Evolutionary conservation across 2,113 vertebrate genomes (phyloP), one percentile per base, ranked within the genome.

Genomic region (Apaloderma vittatum): DNA sequence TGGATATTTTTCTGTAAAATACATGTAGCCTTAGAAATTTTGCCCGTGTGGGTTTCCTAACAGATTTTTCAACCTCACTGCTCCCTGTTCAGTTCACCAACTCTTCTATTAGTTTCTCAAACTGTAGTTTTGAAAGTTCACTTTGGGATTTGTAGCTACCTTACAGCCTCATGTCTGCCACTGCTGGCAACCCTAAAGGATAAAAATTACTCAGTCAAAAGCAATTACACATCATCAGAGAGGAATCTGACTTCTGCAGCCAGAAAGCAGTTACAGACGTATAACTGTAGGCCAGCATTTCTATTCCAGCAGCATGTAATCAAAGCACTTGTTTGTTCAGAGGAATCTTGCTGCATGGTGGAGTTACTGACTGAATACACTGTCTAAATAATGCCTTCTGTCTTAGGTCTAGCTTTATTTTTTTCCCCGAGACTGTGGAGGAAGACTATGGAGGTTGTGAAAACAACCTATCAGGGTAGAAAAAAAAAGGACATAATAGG

Each of bases 261-360:
- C 92, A 92, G 83, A 58, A 67, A 72, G 54, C 72, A 77, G 85
- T 67, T 36, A 84, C 2, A 1, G 82, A 55, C 70, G 36, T 9
- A 3, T 16, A 66, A 90, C 81, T 67, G 65, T 6, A 49, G 79
- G 79, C 76, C 82, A 92, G 94, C 37, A 23, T 30, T 88, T 68
- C 86, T 79, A 14, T 81, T 90, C 59, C 92, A 94, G 68, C 76
- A 78, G 48, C 12, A 3, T 43, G 57, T 30, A 92, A 95, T 95
- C 90, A 97, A 84, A 93, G 90, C 88, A 45, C 88, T 95, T 92
- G 82, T 93, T 92, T 94, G 52, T 91, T 91, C 83, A 84, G 76
- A 77, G 57, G 72, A 81, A 72, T 78, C 72, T 77, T 57, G 68
- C 68, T 93, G 72, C 73, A 75, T 80, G 52, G 59, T 48, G 32